Conservation (phyloP, 2,888 invertebrate species). For the Microctonus hyperodae region DNA sequence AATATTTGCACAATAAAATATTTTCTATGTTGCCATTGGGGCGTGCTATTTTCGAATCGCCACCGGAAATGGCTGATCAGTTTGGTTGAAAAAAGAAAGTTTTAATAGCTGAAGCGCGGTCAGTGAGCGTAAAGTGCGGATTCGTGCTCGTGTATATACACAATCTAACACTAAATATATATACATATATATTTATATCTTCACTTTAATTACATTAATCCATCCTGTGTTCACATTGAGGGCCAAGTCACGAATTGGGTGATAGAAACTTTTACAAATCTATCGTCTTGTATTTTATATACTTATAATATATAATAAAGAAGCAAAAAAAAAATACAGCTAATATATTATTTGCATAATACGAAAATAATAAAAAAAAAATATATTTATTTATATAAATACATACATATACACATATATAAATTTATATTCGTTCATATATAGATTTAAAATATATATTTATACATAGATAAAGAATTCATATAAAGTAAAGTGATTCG, state of each 20-base stretch:
- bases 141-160: background rate
- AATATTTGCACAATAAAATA: background rate
- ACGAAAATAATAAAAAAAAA: background rate
- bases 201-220: constrained; percentile 49
- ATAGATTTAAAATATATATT: no score
- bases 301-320: constrained; percentile 22
- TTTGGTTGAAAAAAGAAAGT: constrained; percentile 43
- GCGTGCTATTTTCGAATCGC: background rate
- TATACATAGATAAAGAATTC: no score
- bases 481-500: background rate
- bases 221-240: constrained; percentile 25
- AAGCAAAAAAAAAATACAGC: background rate
- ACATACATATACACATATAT: no score
- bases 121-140: constrained; percentile 46
- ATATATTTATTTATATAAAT: no score
- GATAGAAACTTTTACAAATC: constrained; percentile 36
- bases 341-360: background rate
- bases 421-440: no score
- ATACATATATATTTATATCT: background rate
- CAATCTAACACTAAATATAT: background rate
- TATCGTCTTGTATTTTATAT: constrained; percentile 12
- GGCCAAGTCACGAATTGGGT: constrained; percentile 30
- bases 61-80: constrained; percentile 25
- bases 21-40: background rate
- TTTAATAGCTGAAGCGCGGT: constrained; percentile 48